Percentiles rank a stretch among this genome's conserved stretches.
These are phyloP conservation scores for Euura lappo DNA, from an alignment of 1,140 invertebrate species.

Conservation along the genomic window DNA sequence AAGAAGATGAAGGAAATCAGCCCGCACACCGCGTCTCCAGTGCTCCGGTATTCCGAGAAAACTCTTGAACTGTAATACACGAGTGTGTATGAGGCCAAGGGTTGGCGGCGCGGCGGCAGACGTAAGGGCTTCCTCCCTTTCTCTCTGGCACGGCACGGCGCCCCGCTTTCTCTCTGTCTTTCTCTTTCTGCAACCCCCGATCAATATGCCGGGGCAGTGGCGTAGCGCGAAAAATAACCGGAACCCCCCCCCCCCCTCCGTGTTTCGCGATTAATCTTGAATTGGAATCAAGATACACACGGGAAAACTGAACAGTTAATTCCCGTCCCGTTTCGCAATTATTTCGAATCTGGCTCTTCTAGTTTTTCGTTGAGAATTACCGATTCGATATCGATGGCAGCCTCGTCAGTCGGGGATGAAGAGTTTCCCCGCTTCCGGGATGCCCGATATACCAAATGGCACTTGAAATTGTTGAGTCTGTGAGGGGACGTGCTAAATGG, in stretches of 20 bases:
- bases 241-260: neutral
- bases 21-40: slow-evolving; percentile 19
- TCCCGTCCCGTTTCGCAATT: too few species aligned
- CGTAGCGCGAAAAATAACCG: slow-evolving; percentile 43
- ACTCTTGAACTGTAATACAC: slow-evolving; percentile 28
- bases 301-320: too few species aligned
- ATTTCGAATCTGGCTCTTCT: too few species aligned
- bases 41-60: slow-evolving; percentile 18
- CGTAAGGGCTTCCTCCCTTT: slow-evolving; percentile 19
- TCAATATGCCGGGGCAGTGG: slow-evolving; percentile 45
- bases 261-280: neutral
- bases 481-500: too few species aligned
- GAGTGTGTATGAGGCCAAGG: neutral
- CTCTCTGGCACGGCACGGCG: neutral
- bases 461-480: too few species aligned
- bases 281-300: too few species aligned
- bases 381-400: too few species aligned
- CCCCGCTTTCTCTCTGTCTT: slow-evolving; percentile 10
- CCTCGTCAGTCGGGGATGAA: too few species aligned
- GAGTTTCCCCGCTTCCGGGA: too few species aligned
- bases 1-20: too few species aligned
- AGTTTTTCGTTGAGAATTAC: too few species aligned
- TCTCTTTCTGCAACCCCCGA: slow-evolving; percentile 38
- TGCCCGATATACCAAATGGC: too few species aligned
- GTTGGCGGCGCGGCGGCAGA: slow-evolving; percentile 1